These are phyloP conservation scores for Aurelia aurita complex sp. Pacific DNA, from an alignment of 30 jellyfish, hydroid and myxozoan species.

Conservation along the genomic window DNA sequence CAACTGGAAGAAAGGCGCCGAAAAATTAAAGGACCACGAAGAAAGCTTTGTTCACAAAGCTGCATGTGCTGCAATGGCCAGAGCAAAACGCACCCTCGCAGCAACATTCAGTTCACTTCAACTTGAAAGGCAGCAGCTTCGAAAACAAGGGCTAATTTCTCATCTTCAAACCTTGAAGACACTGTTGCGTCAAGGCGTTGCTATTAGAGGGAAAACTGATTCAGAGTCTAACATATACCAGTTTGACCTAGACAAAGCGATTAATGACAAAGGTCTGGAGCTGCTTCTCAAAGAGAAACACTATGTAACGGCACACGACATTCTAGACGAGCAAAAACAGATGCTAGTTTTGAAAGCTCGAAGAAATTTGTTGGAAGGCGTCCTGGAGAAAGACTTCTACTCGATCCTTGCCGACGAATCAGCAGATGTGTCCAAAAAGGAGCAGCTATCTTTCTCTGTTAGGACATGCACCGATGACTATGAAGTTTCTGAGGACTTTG, in stretches of 20 bases:
- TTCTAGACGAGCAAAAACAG: constrained; percentile 51
- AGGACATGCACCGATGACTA: constrained; percentile 53
- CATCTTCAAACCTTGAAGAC: constrained; percentile 45
- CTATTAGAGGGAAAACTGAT: constrained; percentile 38
- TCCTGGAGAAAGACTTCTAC: neutral
- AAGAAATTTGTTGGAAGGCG: constrained; percentile 9
- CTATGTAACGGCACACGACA: constrained; percentile 47
- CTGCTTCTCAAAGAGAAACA: neutral
- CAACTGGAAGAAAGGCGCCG: constrained; percentile 58
- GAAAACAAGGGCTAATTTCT: neutral
- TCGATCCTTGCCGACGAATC: constrained; percentile 55
- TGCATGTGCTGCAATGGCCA: constrained; percentile 34
- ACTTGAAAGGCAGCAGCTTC: constrained; percentile 33
- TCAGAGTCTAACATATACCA: constrained; percentile 49
- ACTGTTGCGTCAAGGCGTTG: constrained; percentile 34
- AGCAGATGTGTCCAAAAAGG: constrained; percentile 49
- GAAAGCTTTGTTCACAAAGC: neutral
- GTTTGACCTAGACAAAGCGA: constrained; percentile 51
- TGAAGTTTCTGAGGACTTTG: neutral
- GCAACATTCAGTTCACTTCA: constrained; percentile 32
- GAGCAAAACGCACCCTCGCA: constrained; percentile 25
- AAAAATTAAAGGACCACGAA: constrained; percentile 23
- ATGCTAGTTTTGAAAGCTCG: constrained; percentile 44
- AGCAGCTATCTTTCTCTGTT: constrained; percentile 55
- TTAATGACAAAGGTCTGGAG: neutral